Evolutionary conservation across 2,797 vertebrate species (phyloP), one percentile per base, ranked within the genome.

Genomic region (Mareca penelope): DNA sequence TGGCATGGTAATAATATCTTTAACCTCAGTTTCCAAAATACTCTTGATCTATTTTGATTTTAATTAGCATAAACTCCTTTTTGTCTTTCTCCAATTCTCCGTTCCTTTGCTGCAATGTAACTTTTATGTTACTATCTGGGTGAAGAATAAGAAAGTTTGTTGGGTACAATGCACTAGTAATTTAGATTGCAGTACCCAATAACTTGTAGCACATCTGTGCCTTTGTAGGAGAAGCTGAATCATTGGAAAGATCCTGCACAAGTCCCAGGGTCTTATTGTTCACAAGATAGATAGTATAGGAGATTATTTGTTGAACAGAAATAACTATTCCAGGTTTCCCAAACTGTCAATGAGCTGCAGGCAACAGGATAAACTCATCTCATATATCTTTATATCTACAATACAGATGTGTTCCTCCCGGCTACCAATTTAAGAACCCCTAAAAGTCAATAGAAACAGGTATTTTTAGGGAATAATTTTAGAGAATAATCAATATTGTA

Each of bases 261-360:
- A 5, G 1, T 76, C 57, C 26, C 50, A 1, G 0, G 0, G 13
- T 65, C 33, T 15, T n/a, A 15, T 4, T 55, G 9, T 53, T 68
- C 55, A 53, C 50, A 60, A 37, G n/a, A 39, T 65, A 93, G 16
- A 9, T 12, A 40, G 12, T 37, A 31, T 40, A 65, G 40, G 59
- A 76, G 42, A 44, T 65, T n/a, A n/a, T 37, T 40, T 89, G 31
- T 33, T 52, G 64, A 87, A 82, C 35, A 79, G 17, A 31, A 82
- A 11, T 79, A 87, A 28, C 44, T 68, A 3, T 56, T 68, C 37
- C 16, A 71, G 33, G 7, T 73, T 91, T 81, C 48, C 39, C 33
- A 15, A 82, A 50, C 8, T 35, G 39, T 48, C 35, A 55, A 9
- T 55, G 50, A 79, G 15, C 73, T 90, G 46, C 69, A 71, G 44